Base-by-base conservation (phyloP, 1,140 invertebrate species). In the Tribolium madens region DNA sequence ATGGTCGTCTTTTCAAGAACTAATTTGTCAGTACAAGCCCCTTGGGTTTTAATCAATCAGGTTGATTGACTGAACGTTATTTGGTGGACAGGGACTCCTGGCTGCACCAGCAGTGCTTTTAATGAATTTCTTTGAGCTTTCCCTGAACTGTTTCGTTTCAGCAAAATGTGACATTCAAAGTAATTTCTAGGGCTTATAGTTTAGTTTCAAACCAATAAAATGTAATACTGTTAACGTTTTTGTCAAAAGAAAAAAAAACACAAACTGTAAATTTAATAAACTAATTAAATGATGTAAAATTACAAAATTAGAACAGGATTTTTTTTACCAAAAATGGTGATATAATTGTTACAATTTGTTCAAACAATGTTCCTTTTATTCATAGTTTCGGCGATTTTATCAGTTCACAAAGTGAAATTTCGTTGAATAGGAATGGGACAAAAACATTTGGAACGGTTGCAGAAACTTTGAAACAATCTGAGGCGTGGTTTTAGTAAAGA, bases 401-500 rank as follows among this genome's bases (percentile, higher is more conserved):
- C 21, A n/a, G n/a, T n/a, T 60, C 9, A 52, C 9, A 47, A 47
- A 13, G 18, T 26, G 10, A n/a, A 33, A 26, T 33, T 64, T 33
- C 14, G 31, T 10, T 12, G 12, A 33, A 64, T 64, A 33, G 7
- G 13, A 64, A 31, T 13, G 57, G 13, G 26, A 33, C 57, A 64
- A 64, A 64, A 64, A 64, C 57, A 42, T 31, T n/a, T 21, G 18
- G 10, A 57, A 57, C 18, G 52, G 4, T 21, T 12, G 4, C 52
- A 57, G n/a, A 64, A 33, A 64, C 57, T 64, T 9, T 12, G 57
- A 33, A 64, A 64, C 57, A 64, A 64, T 64, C 26, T 15, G 57
- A 18, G 57, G 57, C 57, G 57, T 64, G 57, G 21, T 14, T 26
- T 26, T 33, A 26, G 12, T 4, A 33, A 64, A 33, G 57, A 64